These are phyloP conservation scores for Botia almorhae DNA, from an alignment of 2,797 vertebrate genomes.

Conservation along the genomic window DNA sequence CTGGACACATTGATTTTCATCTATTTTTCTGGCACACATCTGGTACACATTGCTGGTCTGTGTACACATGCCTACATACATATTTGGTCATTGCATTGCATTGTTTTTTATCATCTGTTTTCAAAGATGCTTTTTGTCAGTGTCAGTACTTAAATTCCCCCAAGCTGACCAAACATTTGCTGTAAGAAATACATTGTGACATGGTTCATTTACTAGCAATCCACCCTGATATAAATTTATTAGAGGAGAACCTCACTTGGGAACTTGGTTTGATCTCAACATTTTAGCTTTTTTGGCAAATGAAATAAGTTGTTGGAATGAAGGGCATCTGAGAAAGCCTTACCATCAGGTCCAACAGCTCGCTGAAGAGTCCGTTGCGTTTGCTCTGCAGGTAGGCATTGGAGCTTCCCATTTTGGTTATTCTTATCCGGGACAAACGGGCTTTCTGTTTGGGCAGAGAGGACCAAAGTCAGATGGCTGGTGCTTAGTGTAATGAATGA, in stretches of 20 bases:
- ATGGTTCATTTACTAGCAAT: too few species aligned
- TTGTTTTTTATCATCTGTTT: too few species aligned
- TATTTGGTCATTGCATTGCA: too few species aligned
- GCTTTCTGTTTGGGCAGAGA: constrained; percentile 85
- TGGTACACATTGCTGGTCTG: too few species aligned
- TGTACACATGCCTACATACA: too few species aligned
- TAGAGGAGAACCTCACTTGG: background rate
- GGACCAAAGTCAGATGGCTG: constrained; percentile 63
- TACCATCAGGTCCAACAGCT: constrained; percentile 92
- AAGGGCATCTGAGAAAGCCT: background rate
- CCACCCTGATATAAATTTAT: background rate
- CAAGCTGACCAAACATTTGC: too few species aligned
- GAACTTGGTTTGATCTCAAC: too few species aligned
- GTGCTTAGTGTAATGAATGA: constrained; percentile 46
- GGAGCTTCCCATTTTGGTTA: constrained; percentile 91
- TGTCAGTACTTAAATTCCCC: too few species aligned
- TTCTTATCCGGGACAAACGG: constrained; percentile 89
- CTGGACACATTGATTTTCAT: too few species aligned
- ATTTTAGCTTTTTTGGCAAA: too few species aligned
- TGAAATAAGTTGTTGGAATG: background rate
- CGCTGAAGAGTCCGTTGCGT: constrained; percentile 88
- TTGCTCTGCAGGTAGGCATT: constrained; percentile 93
- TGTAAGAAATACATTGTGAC: background rate
- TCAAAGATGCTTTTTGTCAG: too few species aligned
- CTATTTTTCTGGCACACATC: too few species aligned